These are phyloP conservation scores for Actias luna DNA, from an alignment of 2,888 invertebrate species.

Conservation along the genomic window DNA sequence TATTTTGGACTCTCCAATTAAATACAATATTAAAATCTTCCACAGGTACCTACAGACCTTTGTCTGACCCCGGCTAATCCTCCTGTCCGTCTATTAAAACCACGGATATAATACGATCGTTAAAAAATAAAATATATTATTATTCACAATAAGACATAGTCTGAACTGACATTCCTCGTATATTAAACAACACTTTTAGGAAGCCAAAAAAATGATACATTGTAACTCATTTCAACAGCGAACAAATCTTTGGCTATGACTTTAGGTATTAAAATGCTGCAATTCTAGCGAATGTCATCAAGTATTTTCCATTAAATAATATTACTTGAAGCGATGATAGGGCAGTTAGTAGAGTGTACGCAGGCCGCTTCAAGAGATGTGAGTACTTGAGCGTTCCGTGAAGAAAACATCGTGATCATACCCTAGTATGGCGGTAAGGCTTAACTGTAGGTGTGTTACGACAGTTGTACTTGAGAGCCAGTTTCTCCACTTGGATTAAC, in stretches of 20 bases:
- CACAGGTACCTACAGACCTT: not conserved
- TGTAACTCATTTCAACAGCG: not conserved
- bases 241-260: not conserved
- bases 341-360: no score
- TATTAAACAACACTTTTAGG: not conserved
- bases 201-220: not conserved
- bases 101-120: conserved; percentile 2
- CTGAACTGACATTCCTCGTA: not conserved
- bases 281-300: not conserved
- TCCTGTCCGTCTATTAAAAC: conserved; percentile 5
- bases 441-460: no score
- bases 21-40: not conserved
- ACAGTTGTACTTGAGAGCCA: no score
- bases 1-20: not conserved
- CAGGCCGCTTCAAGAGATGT: no score
- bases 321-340: no score
- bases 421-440: no score
- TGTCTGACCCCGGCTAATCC: conserved; percentile 2
- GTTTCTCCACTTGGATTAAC: no score
- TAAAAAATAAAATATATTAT: conserved; percentile 6
- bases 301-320: not conserved
- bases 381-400: no score
- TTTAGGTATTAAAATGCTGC: not conserved
- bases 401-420: no score
- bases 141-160: conserved; percentile 4